Evolutionary conservation across 2,888 invertebrate genomes (phyloP).

Genomic region (Lamellibrachia columna): DNA sequence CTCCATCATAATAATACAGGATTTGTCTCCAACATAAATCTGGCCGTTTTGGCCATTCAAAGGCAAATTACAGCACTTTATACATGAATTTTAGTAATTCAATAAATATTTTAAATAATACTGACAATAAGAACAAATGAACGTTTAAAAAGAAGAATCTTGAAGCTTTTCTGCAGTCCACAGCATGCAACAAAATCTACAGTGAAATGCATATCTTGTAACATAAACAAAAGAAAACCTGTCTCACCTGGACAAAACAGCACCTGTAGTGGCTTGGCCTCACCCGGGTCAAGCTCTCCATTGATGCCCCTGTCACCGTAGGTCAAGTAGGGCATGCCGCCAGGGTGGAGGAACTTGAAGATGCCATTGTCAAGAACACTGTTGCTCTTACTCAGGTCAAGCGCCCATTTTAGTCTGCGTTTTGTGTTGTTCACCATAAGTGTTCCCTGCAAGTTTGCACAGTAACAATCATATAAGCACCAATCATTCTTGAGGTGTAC

Average conservation of each 20-base stretch:
- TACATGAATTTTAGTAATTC: no score
- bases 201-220: no score
- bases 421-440: slow-evolving; percentile 61
- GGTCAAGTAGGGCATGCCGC: slow-evolving; percentile 57
- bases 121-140: no score
- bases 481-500: background rate
- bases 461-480: background rate
- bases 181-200: no score
- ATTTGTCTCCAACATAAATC: background rate
- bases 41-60: background rate
- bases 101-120: no score
- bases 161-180: no score
- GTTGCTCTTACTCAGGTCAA: slow-evolving; percentile 53
- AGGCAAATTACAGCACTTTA: no score
- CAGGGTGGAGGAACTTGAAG: slow-evolving; percentile 60
- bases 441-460: slow-evolving; percentile 46
- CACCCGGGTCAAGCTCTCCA: slow-evolving; percentile 58
- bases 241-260: slow-evolving; percentile 62
- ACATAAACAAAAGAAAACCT: background rate
- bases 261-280: slow-evolving; percentile 54
- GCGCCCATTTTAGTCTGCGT: slow-evolving; percentile 54
- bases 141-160: no score
- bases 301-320: slow-evolving; percentile 52
- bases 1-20: background rate
- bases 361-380: slow-evolving; percentile 56